Conservation (phyloP, 2,797 vertebrate species). For the Amblyopsis hoosieri region DNA sequence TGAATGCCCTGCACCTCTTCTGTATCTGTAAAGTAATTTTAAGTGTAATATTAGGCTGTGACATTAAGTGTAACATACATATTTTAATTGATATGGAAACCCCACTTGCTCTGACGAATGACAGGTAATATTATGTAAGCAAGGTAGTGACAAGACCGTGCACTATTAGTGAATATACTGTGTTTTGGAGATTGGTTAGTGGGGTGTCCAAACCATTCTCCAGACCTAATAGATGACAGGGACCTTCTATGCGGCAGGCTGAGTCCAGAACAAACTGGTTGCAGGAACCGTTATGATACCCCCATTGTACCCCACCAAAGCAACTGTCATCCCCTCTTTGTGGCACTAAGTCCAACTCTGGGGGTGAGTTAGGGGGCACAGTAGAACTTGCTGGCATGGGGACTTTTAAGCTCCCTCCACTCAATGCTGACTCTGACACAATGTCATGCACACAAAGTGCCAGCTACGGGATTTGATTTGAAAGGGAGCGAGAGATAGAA, state of each 20-base stretch:
- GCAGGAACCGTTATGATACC: constrained; percentile 29
- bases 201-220: constrained; percentile 12
- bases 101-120: too few relatives aligned
- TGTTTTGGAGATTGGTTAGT: neutral
- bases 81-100: too few relatives aligned
- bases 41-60: neutral
- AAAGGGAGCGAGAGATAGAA: constrained; percentile 26
- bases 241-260: constrained; percentile 23
- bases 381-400: constrained; percentile 76
- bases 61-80: too few relatives aligned
- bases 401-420: constrained; percentile 68
- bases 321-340: constrained; percentile 76
- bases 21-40: neutral
- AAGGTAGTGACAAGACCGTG: constrained; percentile 1
- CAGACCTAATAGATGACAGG: constrained; percentile 18
- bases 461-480: constrained; percentile 67
- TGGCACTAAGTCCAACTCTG: constrained; percentile 73
- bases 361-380: constrained; percentile 35
- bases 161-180: too few relatives aligned
- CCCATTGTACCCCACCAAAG: constrained; percentile 68
- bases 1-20: neutral
- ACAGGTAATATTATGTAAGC: neutral
- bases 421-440: constrained; percentile 75
- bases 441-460: constrained; percentile 62
- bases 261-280: constrained; percentile 74